Conservation (phyloP, 2,113 vertebrate genomes). For the Camelus bactrianus region DNA sequence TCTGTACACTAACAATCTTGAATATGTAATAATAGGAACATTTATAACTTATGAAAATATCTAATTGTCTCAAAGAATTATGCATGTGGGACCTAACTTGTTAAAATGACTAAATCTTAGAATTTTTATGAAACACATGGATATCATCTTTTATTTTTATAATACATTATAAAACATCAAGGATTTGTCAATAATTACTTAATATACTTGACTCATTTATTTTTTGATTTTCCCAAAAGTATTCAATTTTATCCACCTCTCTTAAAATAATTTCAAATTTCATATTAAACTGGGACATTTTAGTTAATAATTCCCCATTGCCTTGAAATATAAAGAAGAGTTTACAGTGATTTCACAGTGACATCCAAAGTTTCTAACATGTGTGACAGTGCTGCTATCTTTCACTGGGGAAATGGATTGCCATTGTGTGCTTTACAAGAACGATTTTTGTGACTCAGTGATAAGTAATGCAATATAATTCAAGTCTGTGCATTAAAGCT, state of each 20-base stretch:
- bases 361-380: neutral
- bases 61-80: constrained; percentile 50
- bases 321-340: constrained; percentile 13
- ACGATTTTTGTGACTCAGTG: neutral
- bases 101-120: constrained; percentile 24
- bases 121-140: constrained; percentile 27
- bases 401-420: constrained; percentile 14
- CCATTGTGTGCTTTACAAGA: neutral
- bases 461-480: constrained; percentile 52
- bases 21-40: constrained; percentile 25
- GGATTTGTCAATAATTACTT: constrained; percentile 25
- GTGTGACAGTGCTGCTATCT: neutral
- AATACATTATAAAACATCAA: constrained; percentile 25
- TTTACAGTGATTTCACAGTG: constrained; percentile 11
- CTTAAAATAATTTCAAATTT: constrained; percentile 65
- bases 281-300: constrained; percentile 43
- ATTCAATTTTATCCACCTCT: constrained; percentile 3
- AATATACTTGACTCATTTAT: constrained; percentile 37
- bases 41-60: constrained; percentile 55
- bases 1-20: neutral
- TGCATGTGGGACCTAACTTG: neutral
- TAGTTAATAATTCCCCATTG: constrained; percentile 36
- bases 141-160: constrained; percentile 47
- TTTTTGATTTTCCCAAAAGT: constrained; percentile 43
- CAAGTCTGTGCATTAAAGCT: neutral